A percentile compares a stretch with the other conserved stretches of the same genome.
Conservation (phyloP, 2,113 vertebrate species). For the Isichthys henryi region DNA sequence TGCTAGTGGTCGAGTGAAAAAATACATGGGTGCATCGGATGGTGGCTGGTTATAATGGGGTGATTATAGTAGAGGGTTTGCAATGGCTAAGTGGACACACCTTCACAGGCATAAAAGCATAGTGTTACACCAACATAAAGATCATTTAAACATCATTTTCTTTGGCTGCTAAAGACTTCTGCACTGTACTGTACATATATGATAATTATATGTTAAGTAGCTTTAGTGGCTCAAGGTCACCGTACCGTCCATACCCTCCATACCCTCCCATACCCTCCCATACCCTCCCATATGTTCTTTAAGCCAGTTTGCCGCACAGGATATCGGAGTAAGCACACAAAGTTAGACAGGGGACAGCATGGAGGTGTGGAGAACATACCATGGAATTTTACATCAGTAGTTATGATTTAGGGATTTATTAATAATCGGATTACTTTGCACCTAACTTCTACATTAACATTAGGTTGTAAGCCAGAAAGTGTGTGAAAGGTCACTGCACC, state of each 20-base stretch:
- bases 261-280: too few species aligned
- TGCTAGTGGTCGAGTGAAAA: too few species aligned
- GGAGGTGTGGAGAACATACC: not conserved
- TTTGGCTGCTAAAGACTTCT: too few species aligned
- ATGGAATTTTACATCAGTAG: not conserved
- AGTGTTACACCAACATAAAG: too few species aligned
- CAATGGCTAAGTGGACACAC: too few species aligned
- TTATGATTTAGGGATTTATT: not conserved
- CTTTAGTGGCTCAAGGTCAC: not conserved
- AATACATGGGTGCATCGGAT: too few species aligned
- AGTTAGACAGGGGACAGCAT: not conserved
- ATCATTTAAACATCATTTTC: too few species aligned
- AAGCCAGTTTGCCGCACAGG: not conserved
- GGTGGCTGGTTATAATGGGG: too few species aligned
- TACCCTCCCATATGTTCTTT: not conserved
- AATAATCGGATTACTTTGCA: not conserved
- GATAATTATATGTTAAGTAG: not conserved
- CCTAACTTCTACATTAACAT: not conserved
- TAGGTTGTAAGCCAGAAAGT: not conserved
- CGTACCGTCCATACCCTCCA: too few species aligned
- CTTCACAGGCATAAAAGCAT: too few species aligned
- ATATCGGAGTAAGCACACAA: not conserved
- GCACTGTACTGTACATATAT: too few species aligned
- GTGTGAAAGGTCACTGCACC: not conserved
- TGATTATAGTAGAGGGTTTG: too few species aligned